Evolutionary conservation across 2,113 vertebrate species (phyloP).

Genomic region (Okapia johnstoni): DNA sequence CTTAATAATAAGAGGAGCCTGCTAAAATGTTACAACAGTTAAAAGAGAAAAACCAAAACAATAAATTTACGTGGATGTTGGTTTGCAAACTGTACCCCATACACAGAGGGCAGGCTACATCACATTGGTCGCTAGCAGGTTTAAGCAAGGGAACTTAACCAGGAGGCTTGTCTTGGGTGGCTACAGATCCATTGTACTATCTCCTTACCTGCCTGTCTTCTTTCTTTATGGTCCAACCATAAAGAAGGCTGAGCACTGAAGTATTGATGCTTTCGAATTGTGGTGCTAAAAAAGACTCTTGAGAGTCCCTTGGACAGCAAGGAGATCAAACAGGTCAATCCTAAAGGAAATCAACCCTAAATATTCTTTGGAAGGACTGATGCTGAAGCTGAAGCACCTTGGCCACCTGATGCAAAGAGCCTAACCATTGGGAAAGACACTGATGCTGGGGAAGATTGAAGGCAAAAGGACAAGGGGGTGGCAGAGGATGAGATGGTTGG

Average conservation of each 20-base stretch:
- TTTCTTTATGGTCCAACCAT: neutral
- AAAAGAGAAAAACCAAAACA: neutral
- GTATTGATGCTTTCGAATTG: accelerated
- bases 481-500: neutral
- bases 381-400: neutral
- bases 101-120: neutral
- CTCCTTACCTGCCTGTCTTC: neutral
- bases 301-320: neutral
- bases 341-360: neutral
- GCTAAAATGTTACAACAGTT: neutral
- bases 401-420: neutral
- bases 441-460: neutral
- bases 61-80: neutral
- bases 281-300: neutral
- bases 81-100: neutral
- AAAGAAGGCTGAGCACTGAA: neutral
- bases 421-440: neutral
- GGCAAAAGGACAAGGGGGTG: neutral
- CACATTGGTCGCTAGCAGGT: too few species aligned
- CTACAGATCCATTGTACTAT: neutral
- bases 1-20: neutral
- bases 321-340: neutral
- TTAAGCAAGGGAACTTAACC: neutral
- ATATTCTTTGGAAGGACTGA: neutral
- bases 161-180: accelerated